phyloP scores from a whole-genome alignment of 2,888 invertebrate genomes.

The Agrochola circellaris region DNA sequence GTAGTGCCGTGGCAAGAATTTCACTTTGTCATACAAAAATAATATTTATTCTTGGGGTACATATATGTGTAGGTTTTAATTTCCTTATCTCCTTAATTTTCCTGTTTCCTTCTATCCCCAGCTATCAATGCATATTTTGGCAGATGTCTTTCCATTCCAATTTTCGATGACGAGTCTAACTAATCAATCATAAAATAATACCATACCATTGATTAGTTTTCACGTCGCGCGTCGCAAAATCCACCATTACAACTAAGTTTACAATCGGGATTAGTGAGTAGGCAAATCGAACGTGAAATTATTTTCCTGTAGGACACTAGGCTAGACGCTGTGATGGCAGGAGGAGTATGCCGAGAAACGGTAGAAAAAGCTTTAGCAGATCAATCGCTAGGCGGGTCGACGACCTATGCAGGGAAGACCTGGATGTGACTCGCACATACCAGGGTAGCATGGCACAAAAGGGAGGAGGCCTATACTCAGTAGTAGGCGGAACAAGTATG shows the following conservation, averaged over 20 bases:
- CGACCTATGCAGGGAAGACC: not conserved
- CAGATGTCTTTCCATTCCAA: not conserved
- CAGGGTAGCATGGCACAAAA: not conserved
- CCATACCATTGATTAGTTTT: not conserved
- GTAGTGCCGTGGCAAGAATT: constrained; percentile 35
- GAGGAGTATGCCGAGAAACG: not conserved
- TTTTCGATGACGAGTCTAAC: too few relatives aligned
- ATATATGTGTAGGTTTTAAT: not conserved
- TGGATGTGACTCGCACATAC: not conserved
- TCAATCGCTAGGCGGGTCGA: not conserved
- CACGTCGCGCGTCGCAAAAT: too few relatives aligned
- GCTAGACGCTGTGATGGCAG: not conserved
- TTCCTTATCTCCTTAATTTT: constrained; percentile 19
- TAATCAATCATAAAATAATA: too few relatives aligned
- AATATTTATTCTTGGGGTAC: not conserved
- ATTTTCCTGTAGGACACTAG: not conserved
- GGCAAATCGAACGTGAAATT: not conserved
- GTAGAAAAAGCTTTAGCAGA: not conserved
- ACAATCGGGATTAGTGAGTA: not conserved
- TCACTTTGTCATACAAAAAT: constrained; percentile 25
- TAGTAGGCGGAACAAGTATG: not conserved
- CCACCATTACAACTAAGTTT: not conserved
- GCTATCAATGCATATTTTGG: not conserved
- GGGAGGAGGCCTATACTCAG: not conserved
- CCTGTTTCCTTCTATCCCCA: not conserved